Conservation (phyloP, 2,797 vertebrate species). For the Oophaga sylvatica region DNA sequence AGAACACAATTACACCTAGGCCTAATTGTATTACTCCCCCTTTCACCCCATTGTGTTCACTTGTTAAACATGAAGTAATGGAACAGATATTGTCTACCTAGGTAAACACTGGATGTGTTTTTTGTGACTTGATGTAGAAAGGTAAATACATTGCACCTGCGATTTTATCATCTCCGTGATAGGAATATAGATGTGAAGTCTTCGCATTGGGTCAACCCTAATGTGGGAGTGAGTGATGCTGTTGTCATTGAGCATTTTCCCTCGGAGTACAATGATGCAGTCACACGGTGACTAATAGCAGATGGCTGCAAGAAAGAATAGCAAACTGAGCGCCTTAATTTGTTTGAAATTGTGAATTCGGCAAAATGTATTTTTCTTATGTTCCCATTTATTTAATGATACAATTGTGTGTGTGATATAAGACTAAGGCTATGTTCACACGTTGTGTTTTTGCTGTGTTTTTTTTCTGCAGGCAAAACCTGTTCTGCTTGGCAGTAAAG, state of each 20-base stretch:
- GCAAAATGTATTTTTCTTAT: not conserved
- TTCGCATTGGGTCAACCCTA: not conserved
- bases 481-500: too few species aligned
- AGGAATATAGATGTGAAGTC: not conserved
- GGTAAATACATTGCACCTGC: conserved; percentile 46
- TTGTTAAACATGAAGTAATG: conserved; percentile 22
- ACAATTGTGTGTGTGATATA: not conserved
- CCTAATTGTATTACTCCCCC: conserved; percentile 9
- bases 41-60: conserved; percentile 2
- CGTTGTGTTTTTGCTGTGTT: too few species aligned
- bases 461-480: too few species aligned
- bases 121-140: conserved; percentile 18
- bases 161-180: conserved; percentile 37
- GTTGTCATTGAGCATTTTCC: conserved; percentile 14
- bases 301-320: conserved; percentile 35
- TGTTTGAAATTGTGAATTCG: conserved; percentile 38
- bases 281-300: conserved; percentile 30
- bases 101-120: conserved; percentile 4
- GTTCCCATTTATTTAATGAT: not conserved
- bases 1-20: not conserved
- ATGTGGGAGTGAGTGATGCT: conserved; percentile 4
- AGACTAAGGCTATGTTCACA: not conserved
- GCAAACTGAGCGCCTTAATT: conserved; percentile 28
- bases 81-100: conserved; percentile 26
- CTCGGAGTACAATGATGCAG: conserved; percentile 16